Percentiles rank a stretch among this genome's conserved stretches.
Evolutionary conservation across 1,140 invertebrate genomes (phyloP).

Genomic region (Aphelenchoides besseyi): DNA sequence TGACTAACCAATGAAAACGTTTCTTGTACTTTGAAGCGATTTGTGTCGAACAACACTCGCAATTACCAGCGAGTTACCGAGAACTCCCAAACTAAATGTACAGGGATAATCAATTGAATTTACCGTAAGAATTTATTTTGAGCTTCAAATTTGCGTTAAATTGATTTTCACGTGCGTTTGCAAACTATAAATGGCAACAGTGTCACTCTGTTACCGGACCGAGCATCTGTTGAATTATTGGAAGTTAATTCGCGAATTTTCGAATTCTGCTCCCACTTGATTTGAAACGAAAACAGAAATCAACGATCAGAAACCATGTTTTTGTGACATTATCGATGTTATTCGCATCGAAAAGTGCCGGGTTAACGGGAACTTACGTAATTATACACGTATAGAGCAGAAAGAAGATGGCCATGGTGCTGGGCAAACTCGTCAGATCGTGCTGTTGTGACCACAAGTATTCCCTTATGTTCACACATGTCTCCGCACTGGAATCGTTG

Average conservation of each 20-base stretch:
- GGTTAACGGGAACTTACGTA: constrained; percentile 28
- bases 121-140: background rate
- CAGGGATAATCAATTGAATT: background rate
- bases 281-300: too few species aligned
- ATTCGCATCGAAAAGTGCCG: background rate
- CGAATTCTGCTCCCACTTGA: too few species aligned
- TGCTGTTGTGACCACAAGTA: constrained; percentile 32
- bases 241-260: too few species aligned
- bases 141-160: background rate
- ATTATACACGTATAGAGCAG: constrained; percentile 44
- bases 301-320: too few species aligned
- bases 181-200: background rate
- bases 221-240: too few species aligned
- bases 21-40: constrained; percentile 58
- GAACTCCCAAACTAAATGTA: constrained; percentile 29
- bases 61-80: constrained; percentile 45
- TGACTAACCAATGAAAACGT: constrained; percentile 50
- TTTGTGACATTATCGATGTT: too few species aligned
- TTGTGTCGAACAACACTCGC: constrained; percentile 65
- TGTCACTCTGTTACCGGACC: too few species aligned
- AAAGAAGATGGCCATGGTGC: constrained; percentile 43
- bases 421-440: constrained; percentile 40
- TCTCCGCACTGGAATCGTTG: background rate
- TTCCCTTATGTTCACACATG: constrained; percentile 36
- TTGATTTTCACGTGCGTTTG: background rate